Percentiles rank a stretch among this genome's conserved stretches.
These are phyloP conservation scores for Papilio glaucus DNA, from an alignment of 1,140 invertebrate species.

Conservation along the genomic window DNA sequence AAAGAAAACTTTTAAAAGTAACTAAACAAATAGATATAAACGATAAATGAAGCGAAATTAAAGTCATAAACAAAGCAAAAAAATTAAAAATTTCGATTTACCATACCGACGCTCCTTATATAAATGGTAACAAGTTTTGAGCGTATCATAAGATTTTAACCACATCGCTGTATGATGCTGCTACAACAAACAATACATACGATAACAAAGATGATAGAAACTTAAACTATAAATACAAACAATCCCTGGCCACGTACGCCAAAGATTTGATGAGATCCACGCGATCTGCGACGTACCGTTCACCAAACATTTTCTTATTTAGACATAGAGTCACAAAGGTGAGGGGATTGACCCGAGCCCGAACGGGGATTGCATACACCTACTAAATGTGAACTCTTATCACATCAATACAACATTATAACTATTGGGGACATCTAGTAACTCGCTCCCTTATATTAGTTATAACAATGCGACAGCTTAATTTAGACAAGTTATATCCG, in stretches of 20 bases:
- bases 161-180: background rate
- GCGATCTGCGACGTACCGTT: conserved; percentile 31
- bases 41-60: conserved; percentile 31
- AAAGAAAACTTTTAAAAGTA: conserved; percentile 41
- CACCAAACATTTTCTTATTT: conserved; percentile 34
- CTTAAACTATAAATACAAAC: conserved; percentile 30
- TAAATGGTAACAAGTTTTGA: conserved; percentile 31
- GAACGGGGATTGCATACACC: conserved; percentile 65
- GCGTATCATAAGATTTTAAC: conserved; percentile 27
- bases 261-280: conserved; percentile 37
- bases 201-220: conserved; percentile 16
- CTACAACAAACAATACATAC: conserved; percentile 17
- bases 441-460: conserved; percentile 65
- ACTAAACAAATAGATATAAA: conserved; percentile 36
- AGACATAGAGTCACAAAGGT: conserved; percentile 45
- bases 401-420: conserved; percentile 77
- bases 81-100: conserved; percentile 24
- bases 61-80: conserved; percentile 23
- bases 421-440: conserved; percentile 68
- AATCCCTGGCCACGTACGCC: conserved; percentile 26
- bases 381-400: conserved; percentile 71
- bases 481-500: conserved; percentile 64
- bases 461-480: conserved; percentile 75
- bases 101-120: conserved; percentile 9
- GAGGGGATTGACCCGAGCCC: conserved; percentile 66